Evolutionary conservation across 2,888 invertebrate species (phyloP), one percentile per base, ranked within the genome.

Genomic region (Tolmerus cingulatus): DNA sequence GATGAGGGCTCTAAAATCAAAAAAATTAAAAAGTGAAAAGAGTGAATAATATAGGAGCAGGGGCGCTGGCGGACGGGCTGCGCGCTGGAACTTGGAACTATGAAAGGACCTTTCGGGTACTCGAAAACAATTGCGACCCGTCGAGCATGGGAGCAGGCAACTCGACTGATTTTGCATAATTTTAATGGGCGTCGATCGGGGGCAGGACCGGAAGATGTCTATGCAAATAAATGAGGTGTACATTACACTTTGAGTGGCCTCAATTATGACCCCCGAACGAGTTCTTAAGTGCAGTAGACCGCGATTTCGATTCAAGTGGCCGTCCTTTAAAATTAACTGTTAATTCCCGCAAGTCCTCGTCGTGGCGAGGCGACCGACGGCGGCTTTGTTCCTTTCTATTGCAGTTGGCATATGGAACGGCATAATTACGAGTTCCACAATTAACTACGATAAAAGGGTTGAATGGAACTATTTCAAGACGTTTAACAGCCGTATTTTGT

Each of bases 111-210:
- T 88, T 89, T 89, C 87, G 88, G 87, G 87, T 89, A 89, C 89
- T 89, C 88, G 88, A 89, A 89, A 89, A 89, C 89, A 89, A 89
- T 89, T 88, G 88, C 89, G 88, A 89, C 89, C 89, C 88, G 89
- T 89, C 89, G 88, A 89, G 89, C 88, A 88, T 40, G 12, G 76
- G 74, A 43, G 43, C 74, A 27, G 77, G 51, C 51, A 76, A 76
- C 51, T 51, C 51, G 27, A 46, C 77, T 74, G 55, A 77, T 34
- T 74, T 46, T 77, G 46, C 23, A 55, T 34, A 37, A 82, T 55
- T 74, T 86, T 74, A 77, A 86, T 74, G 51, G 77, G 77, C 74
- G 51, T 55, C 55, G 76, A 77, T 51, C 37, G 30, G 76, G 81
- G 57, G 34, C 27, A 55, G 85, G 79, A n/a, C 27, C 85, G 74